Conservation (phyloP, 1,140 invertebrate species). For the Elymnias hypermnestra region DNA sequence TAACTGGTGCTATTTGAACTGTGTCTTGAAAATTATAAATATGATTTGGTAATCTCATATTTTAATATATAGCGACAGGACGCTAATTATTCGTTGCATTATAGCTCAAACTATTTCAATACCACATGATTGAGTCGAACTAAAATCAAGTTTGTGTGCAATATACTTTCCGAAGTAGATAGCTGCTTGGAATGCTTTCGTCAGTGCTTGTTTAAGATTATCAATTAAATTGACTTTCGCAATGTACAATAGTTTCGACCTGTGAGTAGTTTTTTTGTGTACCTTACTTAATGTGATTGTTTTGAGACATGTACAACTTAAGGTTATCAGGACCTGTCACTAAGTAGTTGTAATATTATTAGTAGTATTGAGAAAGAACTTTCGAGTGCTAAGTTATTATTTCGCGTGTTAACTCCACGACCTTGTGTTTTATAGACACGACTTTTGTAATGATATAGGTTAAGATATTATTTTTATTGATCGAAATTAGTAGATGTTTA, state of each 20-base stretch:
- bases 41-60: neutral
- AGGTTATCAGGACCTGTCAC: constrained; percentile 4
- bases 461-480: too few relatives aligned
- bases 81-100: constrained; percentile 10
- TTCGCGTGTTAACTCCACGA: neutral
- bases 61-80: constrained; percentile 6
- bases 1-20: too few relatives aligned
- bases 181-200: constrained; percentile 20
- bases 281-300: constrained; percentile 11
- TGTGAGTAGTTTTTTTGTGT: constrained; percentile 16
- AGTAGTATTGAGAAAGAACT: constrained; percentile 4
- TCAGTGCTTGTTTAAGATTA: constrained; percentile 29
- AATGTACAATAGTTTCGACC: constrained; percentile 16
- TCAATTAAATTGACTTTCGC: constrained; percentile 28
- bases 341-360: neutral
- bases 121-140: constrained; percentile 11
- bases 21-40: constrained; percentile 1
- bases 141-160: constrained; percentile 17
- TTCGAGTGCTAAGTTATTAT: neutral
- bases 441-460: too few relatives aligned
- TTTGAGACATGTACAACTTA: constrained; percentile 2
- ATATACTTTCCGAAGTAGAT: constrained; percentile 18
- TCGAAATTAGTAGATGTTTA: too few relatives aligned
- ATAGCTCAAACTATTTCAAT: constrained; percentile 4
- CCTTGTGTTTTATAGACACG: constrained; percentile 1